A percentile compares a stretch with the other conserved stretches of the same genome.
phyloP scores from a whole-genome alignment of 2,113 vertebrate genomes.

The Fulmarus glacialis region DNA sequence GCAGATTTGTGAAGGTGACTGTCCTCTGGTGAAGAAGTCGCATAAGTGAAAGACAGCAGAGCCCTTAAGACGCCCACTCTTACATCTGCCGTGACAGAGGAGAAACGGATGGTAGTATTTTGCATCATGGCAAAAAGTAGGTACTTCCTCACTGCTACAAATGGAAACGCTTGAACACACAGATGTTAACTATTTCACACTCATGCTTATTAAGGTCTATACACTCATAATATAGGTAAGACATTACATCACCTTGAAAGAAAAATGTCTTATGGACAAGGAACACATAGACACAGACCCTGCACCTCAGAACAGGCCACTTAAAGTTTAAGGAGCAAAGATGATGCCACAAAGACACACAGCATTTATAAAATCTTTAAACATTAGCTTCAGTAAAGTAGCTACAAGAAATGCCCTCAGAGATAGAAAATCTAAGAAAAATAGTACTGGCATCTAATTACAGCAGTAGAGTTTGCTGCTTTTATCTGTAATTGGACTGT shows the following conservation, averaged over 20 bases:
- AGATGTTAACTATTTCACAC: neutral
- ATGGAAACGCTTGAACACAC: neutral
- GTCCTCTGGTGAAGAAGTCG: neutral
- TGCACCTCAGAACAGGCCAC: neutral
- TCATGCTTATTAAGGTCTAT: neutral
- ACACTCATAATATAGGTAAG: neutral
- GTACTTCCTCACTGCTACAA: neutral
- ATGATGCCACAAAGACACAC: conserved; percentile 37
- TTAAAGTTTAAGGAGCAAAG: conserved; percentile 24
- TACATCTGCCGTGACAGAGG: neutral
- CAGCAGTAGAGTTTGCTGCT: conserved; percentile 94
- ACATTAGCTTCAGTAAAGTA: conserved; percentile 74
- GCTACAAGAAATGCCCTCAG: conserved; percentile 78
- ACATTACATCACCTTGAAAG: neutral
- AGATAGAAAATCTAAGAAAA: conserved; percentile 89
- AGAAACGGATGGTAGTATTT: neutral
- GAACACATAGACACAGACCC: neutral
- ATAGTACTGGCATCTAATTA: conserved; percentile 99
- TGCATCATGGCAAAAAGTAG: neutral
- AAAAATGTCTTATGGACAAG: neutral
- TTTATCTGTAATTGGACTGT: conserved; percentile 99
- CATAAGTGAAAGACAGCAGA: neutral
- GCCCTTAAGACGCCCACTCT: neutral
- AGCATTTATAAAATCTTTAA: conserved; percentile 66
- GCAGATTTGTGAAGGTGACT: neutral